These are phyloP conservation scores for Platorchestia sp. DNA, from an alignment of 1,140 invertebrate genomes.

Conservation along the genomic window DNA sequence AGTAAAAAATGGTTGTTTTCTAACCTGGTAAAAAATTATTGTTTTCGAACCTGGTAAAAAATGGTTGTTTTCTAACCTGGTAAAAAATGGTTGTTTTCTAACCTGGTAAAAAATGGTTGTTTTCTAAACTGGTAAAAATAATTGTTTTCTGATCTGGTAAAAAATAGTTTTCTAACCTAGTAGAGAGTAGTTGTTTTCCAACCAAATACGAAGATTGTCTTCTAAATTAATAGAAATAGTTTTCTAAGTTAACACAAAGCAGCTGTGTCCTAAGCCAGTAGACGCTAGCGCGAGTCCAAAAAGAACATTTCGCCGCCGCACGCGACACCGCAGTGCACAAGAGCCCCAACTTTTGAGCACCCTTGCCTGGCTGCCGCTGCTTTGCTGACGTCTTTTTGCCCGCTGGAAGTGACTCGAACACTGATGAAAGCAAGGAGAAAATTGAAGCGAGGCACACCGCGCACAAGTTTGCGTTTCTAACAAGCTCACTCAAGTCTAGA, in stretches of 20 bases:
- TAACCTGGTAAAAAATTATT: too few species aligned
- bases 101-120: too few species aligned
- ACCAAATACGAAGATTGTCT: too few species aligned
- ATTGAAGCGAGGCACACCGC: constrained; percentile 15
- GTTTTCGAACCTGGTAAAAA: too few species aligned
- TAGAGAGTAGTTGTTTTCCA: too few species aligned
- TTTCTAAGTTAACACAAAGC: background rate
- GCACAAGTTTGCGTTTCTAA: constrained; percentile 28
- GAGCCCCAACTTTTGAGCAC: constrained; percentile 8
- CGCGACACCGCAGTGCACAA: constrained; percentile 14
- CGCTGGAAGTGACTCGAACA: constrained; percentile 30
- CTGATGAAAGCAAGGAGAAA: constrained; percentile 30
- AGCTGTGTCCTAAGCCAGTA: constrained; percentile 26
- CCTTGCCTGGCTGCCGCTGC: background rate
- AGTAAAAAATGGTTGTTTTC: too few species aligned
- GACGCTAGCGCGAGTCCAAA: constrained; percentile 8
- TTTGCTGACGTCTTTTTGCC: background rate
- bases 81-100: too few species aligned
- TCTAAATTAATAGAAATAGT: background rate
- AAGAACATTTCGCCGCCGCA: constrained; percentile 40
- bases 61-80: too few species aligned
- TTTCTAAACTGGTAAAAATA: too few species aligned
- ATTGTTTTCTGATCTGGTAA: too few species aligned
- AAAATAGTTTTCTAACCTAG: too few species aligned
- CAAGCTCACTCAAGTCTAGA: background rate